phyloP scores from a whole-genome alignment of 2,888 invertebrate genomes.

The Sinelater perroti region DNA sequence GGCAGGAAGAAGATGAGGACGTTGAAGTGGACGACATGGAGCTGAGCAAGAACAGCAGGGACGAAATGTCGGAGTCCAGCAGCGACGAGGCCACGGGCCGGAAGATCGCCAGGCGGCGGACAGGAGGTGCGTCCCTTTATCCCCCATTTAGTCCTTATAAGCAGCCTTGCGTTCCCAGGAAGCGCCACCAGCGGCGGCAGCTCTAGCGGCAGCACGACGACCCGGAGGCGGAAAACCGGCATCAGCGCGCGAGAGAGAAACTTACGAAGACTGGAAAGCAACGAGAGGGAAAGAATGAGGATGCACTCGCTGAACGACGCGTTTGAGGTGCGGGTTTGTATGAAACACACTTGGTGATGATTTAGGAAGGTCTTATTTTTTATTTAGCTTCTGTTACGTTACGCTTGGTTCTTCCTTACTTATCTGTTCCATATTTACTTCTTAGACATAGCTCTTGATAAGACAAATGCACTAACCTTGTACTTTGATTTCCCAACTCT shows the following conservation, averaged over 20 bases:
- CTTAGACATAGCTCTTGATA: too few relatives aligned
- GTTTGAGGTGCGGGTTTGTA: conserved; percentile 67
- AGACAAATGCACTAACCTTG: too few relatives aligned
- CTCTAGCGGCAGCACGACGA: conserved; percentile 56
- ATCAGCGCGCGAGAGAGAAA: conserved; percentile 75
- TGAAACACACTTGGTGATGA: too few relatives aligned
- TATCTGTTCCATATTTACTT: too few relatives aligned
- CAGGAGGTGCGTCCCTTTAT: too few relatives aligned
- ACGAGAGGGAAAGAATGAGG: conserved; percentile 80
- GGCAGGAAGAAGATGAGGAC: conserved; percentile 61
- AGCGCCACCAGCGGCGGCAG: conserved; percentile 60
- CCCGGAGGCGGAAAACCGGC: conserved; percentile 66
- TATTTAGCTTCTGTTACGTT: too few relatives aligned
- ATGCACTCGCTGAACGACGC: conserved; percentile 85
- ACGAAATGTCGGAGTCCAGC: conserved; percentile 56
- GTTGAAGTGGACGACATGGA: conserved; percentile 61
- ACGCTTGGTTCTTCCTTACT: too few relatives aligned
- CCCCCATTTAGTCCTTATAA: conserved; percentile 19
- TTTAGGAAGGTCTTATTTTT: too few relatives aligned
- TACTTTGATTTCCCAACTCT: too few relatives aligned
- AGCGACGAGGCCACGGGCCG: conserved; percentile 59
- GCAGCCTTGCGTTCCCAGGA: conserved; percentile 47
- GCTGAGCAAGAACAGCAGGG: conserved; percentile 54
- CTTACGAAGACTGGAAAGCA: conserved; percentile 77
- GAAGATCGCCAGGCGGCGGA: conserved; percentile 56